Conservation (phyloP, 2,888 invertebrate species). For the Epicampocera succincta region DNA sequence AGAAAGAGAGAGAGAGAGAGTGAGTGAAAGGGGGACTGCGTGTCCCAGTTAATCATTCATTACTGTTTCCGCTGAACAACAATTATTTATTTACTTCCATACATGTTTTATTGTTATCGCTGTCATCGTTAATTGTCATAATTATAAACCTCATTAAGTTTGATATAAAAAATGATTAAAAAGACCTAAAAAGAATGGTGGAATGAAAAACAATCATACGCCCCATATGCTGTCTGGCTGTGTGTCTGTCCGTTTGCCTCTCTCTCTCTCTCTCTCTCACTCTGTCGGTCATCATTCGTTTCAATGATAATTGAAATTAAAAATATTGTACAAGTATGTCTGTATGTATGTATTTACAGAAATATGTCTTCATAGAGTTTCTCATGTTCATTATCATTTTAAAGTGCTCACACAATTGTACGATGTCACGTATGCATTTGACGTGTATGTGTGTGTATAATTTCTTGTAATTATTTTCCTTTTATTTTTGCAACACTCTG, state of each 20-base stretch:
- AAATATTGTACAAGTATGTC: not conserved
- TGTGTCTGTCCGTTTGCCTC: too few species aligned
- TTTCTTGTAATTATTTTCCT: constrained; percentile 17
- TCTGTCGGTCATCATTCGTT: constrained; percentile 36
- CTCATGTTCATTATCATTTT: constrained; percentile 4
- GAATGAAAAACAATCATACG: constrained; percentile 54
- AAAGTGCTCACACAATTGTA: too few species aligned
- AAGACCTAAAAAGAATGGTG: not conserved
- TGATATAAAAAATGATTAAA: constrained; percentile 18
- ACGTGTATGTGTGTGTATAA: too few species aligned
- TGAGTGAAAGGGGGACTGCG: too few species aligned
- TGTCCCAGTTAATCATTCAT: constrained; percentile 20
- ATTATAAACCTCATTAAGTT: constrained; percentile 62
- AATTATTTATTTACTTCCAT: constrained; percentile 8
- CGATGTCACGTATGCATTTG: too few species aligned
- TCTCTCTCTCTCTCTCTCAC: too few species aligned
- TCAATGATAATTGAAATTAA: constrained; percentile 43
- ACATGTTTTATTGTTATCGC: constrained; percentile 34
- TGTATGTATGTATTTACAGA: not conserved
- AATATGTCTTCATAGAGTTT: constrained; percentile 16
- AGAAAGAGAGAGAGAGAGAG: too few species aligned
- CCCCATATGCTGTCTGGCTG: constrained; percentile 44
- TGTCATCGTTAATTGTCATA: constrained; percentile 51
- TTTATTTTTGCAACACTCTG: constrained; percentile 5
- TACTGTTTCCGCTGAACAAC: constrained; percentile 8